Percentiles rank a stretch among this genome's conserved stretches.
These are phyloP conservation scores for Enteromius radiatus DNA, from an alignment of 2,797 vertebrate species.

Conservation along the genomic window DNA sequence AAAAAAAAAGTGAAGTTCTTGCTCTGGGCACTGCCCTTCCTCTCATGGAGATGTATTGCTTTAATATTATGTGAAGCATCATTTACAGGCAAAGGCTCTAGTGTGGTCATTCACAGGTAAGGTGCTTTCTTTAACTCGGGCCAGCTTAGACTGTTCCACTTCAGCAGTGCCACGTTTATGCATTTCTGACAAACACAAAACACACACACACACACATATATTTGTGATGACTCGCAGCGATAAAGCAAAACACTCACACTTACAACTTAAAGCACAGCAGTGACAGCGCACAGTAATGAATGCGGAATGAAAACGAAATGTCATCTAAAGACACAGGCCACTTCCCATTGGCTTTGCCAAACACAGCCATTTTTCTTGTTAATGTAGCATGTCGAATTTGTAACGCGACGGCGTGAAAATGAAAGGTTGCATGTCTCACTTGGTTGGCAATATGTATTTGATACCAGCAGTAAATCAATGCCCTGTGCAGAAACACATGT, in stretches of 20 bases:
- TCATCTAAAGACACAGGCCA: conserved; percentile 63
- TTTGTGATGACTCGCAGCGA: conserved; percentile 15
- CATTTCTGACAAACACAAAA: conserved; percentile 21
- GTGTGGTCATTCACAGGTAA: conserved; percentile 12
- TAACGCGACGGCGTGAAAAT: conserved; percentile 79
- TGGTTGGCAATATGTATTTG: conserved; percentile 79
- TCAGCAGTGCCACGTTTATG: background rate
- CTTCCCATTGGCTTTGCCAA: conserved; percentile 71
- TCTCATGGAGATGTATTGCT: conserved; percentile 30
- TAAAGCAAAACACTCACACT: conserved; percentile 23
- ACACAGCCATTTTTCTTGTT: conserved; percentile 81
- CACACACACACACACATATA: background rate
- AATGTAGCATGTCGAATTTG: conserved; percentile 84
- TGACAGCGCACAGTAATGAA: conserved; percentile 60
- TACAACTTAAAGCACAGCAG: conserved; percentile 22
- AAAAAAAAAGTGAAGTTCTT: background rate
- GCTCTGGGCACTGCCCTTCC: background rate
- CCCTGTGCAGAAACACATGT: conserved; percentile 60
- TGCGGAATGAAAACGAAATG: conserved; percentile 65
- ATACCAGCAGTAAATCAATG: conserved; percentile 69
- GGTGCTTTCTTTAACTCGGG: background rate
- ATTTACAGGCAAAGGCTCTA: background rate
- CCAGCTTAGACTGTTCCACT: background rate
- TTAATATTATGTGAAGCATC: conserved; percentile 33
- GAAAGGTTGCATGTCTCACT: conserved; percentile 86